A percentile compares a stretch with the other conserved stretches of the same genome.
These are phyloP conservation scores for Nematolebias whitei DNA, from an alignment of 2,113 vertebrate species.

Conservation along the genomic window DNA sequence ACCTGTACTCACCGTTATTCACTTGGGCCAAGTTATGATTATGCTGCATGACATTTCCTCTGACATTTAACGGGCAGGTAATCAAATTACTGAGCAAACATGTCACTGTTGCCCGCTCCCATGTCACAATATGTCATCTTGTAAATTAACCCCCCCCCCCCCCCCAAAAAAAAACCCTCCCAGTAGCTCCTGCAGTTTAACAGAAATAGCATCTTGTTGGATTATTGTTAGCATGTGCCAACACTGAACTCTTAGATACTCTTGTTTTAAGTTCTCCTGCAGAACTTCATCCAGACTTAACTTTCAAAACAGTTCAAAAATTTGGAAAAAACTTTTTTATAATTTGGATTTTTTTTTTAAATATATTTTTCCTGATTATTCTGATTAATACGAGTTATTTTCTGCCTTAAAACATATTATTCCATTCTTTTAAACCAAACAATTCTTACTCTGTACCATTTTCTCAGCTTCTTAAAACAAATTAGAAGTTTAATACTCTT, in stretches of 20 bases:
- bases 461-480: constrained; percentile 3
- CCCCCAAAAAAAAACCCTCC: too few species aligned
- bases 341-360: neutral
- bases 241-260: constrained; percentile 18
- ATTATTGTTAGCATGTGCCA: constrained; percentile 15
- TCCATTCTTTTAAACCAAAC: neutral
- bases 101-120: constrained; percentile 6
- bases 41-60: constrained; percentile 47
- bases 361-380: neutral
- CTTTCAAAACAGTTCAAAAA: neutral
- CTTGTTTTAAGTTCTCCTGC: neutral
- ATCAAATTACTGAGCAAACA: constrained; percentile 12
- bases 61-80: constrained; percentile 31
- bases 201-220: neutral
- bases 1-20: constrained; percentile 56
- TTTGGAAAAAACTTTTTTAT: neutral
- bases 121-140: constrained; percentile 25
- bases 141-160: constrained; percentile 38
- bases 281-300: neutral
- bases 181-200: constrained; percentile 4
- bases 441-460: neutral
- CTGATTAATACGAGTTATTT: neutral
- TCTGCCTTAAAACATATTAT: neutral
- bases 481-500: constrained; percentile 7
- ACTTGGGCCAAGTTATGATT: constrained; percentile 59